A percentile compares a stretch with the other conserved stretches of the same genome.
These are phyloP conservation scores for Xiphophorus couchianus DNA, from an alignment of 2,113 vertebrate genomes.

Conservation along the genomic window DNA sequence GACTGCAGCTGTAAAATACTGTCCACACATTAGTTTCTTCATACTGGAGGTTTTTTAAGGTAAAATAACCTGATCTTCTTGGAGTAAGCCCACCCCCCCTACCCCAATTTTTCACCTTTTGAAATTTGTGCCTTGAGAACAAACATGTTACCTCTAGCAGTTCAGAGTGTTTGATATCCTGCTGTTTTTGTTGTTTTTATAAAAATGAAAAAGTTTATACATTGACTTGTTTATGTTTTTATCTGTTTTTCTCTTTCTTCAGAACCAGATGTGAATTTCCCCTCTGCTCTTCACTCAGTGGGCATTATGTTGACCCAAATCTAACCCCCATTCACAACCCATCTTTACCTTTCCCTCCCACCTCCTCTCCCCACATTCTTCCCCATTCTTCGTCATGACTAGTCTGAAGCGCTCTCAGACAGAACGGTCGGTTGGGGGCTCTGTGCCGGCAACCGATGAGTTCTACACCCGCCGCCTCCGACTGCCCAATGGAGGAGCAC, in stretches of 20 bases:
- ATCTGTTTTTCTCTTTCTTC: constrained; percentile 41
- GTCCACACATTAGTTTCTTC: constrained; percentile 4
- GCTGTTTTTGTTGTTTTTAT: neutral
- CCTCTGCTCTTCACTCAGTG: constrained; percentile 39
- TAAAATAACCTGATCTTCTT: neutral
- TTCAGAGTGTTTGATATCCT: neutral
- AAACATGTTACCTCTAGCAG: neutral
- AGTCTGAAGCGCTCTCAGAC: constrained; percentile 99
- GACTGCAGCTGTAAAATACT: constrained; percentile 21
- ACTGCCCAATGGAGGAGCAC: constrained; percentile 93
- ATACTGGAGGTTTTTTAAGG: constrained; percentile 31
- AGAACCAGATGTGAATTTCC: constrained; percentile 60
- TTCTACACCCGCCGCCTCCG: constrained; percentile 96
- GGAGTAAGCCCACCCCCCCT: neutral
- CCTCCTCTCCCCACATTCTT: constrained; percentile 41
- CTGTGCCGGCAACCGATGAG: constrained; percentile 90
- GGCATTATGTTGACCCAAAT: constrained; percentile 60
- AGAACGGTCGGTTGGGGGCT: constrained; percentile 91
- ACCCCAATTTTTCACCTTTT: neutral
- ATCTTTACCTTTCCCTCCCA: constrained; percentile 48
- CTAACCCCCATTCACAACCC: constrained; percentile 44
- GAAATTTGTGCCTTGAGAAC: neutral
- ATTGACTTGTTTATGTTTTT: neutral
- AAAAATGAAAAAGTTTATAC: neutral
- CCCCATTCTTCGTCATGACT: constrained; percentile 87